Conservation (phyloP, 2,113 vertebrate species). For the Cricetomys ansorgei region DNA sequence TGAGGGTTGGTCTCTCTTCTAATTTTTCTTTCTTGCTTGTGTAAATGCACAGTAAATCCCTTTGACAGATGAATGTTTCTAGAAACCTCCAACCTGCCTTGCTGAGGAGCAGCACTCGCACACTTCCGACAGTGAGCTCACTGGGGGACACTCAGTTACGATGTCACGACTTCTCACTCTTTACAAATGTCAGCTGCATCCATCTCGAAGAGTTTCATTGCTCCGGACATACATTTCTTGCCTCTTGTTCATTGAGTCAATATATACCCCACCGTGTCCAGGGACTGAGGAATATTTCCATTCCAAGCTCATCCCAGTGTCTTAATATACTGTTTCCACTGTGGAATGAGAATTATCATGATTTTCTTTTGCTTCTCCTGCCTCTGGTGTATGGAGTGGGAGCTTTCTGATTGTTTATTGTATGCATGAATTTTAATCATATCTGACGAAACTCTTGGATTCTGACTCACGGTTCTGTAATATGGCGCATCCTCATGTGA, state of each 20-base stretch:
- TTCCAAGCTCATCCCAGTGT: constrained; percentile 25
- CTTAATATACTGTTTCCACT: constrained; percentile 30
- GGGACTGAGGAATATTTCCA: constrained; percentile 55
- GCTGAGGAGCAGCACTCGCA: constrained; percentile 55
- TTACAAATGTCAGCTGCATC: constrained; percentile 79
- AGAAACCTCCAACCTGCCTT: constrained; percentile 61
- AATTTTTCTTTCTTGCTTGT: constrained; percentile 78
- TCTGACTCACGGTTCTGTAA: background rate
- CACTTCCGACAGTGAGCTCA: constrained; percentile 55
- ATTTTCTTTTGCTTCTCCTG: background rate
- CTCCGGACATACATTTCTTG: constrained; percentile 65
- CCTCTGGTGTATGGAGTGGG: background rate
- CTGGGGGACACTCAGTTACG: constrained; percentile 74
- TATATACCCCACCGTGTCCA: background rate
- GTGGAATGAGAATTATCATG: background rate
- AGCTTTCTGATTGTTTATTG: background rate
- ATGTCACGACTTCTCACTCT: constrained; percentile 81
- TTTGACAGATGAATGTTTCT: constrained; percentile 76
- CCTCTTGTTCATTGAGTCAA: constrained; percentile 60
- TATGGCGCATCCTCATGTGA: background rate
- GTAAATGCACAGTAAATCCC: constrained; percentile 77
- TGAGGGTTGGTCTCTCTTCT: constrained; percentile 61
- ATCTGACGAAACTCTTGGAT: background rate
- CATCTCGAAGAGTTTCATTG: constrained; percentile 72
- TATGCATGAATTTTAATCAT: background rate